Conservation (phyloP, 2,797 vertebrate species). For the Gila robusta region DNA sequence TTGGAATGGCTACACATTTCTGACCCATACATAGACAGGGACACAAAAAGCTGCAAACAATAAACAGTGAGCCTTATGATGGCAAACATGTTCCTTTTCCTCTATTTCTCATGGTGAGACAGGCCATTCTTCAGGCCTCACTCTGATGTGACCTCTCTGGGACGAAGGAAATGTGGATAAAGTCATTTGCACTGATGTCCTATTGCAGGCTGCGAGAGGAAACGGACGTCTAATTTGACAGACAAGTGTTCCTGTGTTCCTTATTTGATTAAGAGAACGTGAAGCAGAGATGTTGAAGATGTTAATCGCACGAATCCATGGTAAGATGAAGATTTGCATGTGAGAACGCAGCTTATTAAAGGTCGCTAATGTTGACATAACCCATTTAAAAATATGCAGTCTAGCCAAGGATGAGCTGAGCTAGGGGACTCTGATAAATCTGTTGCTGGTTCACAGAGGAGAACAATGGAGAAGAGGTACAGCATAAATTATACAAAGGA, state of each 20-base stretch:
- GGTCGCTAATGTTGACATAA: background rate
- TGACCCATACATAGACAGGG: slow-evolving; percentile 76
- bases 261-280: background rate
- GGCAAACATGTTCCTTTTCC: slow-evolving; percentile 75
- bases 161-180: background rate
- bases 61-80: slow-evolving; percentile 74
- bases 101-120: slow-evolving; percentile 84
- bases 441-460: slow-evolving; percentile 25
- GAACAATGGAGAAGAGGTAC: slow-evolving; percentile 24
- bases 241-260: background rate
- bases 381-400: background rate
- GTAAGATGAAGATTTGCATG: background rate
- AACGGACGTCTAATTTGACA: background rate
- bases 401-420: background rate
- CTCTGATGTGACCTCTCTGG: slow-evolving; percentile 74
- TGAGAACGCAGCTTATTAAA: background rate
- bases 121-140: slow-evolving; percentile 81
- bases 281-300: background rate
- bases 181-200: background rate
- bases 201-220: background rate
- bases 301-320: background rate
- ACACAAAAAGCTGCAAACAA: slow-evolving; percentile 82
- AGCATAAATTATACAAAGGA: slow-evolving; percentile 38
- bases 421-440: slow-evolving; percentile 24
- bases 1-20: slow-evolving; percentile 75